Conservation (phyloP, 2,888 invertebrate genomes). For the Cotesia congregata region DNA sequence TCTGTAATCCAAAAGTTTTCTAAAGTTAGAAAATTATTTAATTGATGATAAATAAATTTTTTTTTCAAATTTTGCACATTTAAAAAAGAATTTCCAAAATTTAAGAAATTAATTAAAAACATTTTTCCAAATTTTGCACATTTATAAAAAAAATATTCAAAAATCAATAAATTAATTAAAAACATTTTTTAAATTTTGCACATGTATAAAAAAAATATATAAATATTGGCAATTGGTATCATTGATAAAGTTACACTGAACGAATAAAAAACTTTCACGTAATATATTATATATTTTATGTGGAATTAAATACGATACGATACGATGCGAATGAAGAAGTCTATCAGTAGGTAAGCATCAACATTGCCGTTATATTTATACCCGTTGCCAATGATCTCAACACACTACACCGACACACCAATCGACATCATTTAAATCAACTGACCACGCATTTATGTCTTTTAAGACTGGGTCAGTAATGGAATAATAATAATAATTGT, state of each 20-base stretch:
- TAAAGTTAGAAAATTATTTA: no score
- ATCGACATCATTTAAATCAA: slow-evolving; percentile 39
- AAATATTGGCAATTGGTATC: slow-evolving; percentile 23
- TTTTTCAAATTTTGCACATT: no score
- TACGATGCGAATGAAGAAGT: background rate
- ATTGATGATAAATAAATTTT: no score
- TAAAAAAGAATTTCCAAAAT: no score
- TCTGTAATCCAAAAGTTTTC: slow-evolving; percentile 36
- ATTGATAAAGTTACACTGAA: background rate
- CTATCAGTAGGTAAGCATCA: slow-evolving; percentile 18
- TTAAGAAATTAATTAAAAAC: no score
- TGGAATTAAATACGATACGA: slow-evolving; percentile 8
- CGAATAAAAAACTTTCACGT: slow-evolving; percentile 5
- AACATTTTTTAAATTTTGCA: no score
- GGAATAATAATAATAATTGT: background rate
- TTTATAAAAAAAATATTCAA: no score
- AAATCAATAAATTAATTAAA: no score
- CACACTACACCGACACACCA: background rate
- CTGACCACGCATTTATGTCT: slow-evolving; percentile 27
- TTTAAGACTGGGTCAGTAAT: slow-evolving; percentile 19
- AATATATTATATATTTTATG: slow-evolving; percentile 15
- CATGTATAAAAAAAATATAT: background rate
- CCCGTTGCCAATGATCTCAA: slow-evolving; percentile 42
- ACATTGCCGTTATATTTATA: slow-evolving; percentile 42
- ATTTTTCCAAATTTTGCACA: no score